Conservation (phyloP, 2,888 invertebrate species). For the Polyploca ridens region DNA sequence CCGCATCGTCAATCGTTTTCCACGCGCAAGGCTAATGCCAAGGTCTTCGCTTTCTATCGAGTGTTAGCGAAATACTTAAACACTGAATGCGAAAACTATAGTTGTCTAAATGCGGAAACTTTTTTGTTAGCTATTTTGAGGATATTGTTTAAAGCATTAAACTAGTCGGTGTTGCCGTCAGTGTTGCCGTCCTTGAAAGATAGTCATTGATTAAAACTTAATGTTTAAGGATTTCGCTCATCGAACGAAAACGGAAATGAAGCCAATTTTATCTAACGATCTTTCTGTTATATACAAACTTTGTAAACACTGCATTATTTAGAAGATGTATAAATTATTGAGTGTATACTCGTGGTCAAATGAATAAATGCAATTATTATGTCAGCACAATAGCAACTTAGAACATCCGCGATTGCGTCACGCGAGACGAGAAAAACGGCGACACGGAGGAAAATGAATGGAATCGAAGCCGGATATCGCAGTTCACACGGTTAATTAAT, state of each 20-base stretch:
- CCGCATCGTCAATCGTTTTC: constrained; percentile 76
- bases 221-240: no score
- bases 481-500: constrained; percentile 73
- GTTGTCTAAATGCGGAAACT: neutral
- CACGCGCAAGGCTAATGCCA: constrained; percentile 80
- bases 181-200: no score
- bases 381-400: constrained; percentile 42
- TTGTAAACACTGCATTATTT: neutral
- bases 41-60: constrained; percentile 77
- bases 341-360: constrained; percentile 22
- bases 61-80: constrained; percentile 21
- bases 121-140: no score
- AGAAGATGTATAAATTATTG: neutral
- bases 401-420: constrained; percentile 77
- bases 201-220: no score
- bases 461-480: constrained; percentile 72
- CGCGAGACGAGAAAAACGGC: constrained; percentile 70
- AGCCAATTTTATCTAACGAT: no score
- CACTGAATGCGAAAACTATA: neutral
- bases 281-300: neutral
- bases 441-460: constrained; percentile 73
- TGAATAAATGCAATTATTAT: constrained; percentile 44
- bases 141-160: no score
- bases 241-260: no score
- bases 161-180: no score